These are phyloP conservation scores for Nymphalis c-album DNA, from an alignment of 2,888 invertebrate species.

Conservation along the genomic window DNA sequence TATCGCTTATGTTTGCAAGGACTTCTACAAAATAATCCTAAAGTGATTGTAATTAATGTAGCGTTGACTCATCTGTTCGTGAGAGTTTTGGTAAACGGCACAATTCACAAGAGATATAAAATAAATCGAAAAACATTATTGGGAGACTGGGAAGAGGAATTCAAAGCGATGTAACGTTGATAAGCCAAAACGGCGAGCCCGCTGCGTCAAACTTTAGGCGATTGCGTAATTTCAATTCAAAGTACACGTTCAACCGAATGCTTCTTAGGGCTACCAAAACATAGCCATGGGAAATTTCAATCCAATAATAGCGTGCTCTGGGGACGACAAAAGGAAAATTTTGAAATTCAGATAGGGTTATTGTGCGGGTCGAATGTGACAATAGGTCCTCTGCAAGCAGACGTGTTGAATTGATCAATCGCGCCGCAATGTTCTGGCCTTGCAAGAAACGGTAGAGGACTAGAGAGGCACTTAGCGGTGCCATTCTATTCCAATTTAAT, in stretches of 20 bases:
- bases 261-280: conserved; percentile 49
- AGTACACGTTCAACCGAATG: conserved; percentile 52
- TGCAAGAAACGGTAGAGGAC: background rate
- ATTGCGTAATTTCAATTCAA: conserved; percentile 70
- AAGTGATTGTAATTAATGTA: background rate
- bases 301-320: conserved; percentile 40
- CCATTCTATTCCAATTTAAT: background rate
- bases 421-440: conserved; percentile 13
- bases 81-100: conserved; percentile 1
- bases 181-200: conserved; percentile 45
- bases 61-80: background rate
- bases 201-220: conserved; percentile 59
- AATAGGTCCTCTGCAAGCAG: conserved; percentile 45
- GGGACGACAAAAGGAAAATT: conserved; percentile 49
- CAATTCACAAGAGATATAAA: conserved; percentile 9
- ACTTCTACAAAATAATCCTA: background rate
- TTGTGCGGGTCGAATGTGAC: conserved; percentile 46
- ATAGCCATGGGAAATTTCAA: conserved; percentile 41
- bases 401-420: conserved; percentile 39
- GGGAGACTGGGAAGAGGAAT: conserved; percentile 40
- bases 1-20: background rate
- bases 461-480: background rate
- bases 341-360: conserved; percentile 60
- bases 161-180: conserved; percentile 51
- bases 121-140: conserved; percentile 21